phyloP scores from a whole-genome alignment of 2,888 invertebrate species.

The Eudemis profundana region DNA sequence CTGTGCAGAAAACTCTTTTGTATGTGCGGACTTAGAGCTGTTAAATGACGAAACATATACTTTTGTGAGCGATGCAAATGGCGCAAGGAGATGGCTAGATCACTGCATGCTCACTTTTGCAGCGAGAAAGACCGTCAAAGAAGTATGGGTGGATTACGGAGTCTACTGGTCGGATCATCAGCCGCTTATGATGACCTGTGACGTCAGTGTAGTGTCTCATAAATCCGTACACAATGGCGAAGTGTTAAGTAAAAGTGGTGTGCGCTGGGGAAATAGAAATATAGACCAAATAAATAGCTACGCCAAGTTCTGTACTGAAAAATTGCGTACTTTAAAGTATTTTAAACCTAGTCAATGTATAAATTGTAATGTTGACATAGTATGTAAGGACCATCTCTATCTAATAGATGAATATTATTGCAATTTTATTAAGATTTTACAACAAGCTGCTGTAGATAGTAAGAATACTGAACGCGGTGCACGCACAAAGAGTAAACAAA shows the following conservation, averaged over 20 bases:
- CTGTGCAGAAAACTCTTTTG: background rate
- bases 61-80: conserved; percentile 1
- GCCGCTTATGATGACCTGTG: background rate
- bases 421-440: too few species aligned
- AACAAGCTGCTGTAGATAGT: too few species aligned
- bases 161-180: conserved; percentile 13
- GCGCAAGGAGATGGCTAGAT: conserved; percentile 19
- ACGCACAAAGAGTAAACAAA: background rate
- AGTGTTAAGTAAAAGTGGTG: background rate
- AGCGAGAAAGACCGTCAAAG: background rate
- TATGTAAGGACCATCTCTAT: too few species aligned
- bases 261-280: background rate
- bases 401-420: too few species aligned
- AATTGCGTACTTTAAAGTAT: background rate
- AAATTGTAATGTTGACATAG: background rate
- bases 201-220: background rate
- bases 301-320: background rate
- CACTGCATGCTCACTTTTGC: conserved; percentile 13
- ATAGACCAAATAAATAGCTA: background rate
- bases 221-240: background rate
- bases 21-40: background rate
- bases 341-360: background rate
- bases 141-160: background rate
- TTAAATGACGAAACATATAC: background rate
- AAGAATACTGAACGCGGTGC: too few species aligned